A percentile compares a stretch with the other conserved stretches of the same genome.
phyloP scores from a whole-genome alignment of 2,888 invertebrate species.

The Tinea semifulvella region DNA sequence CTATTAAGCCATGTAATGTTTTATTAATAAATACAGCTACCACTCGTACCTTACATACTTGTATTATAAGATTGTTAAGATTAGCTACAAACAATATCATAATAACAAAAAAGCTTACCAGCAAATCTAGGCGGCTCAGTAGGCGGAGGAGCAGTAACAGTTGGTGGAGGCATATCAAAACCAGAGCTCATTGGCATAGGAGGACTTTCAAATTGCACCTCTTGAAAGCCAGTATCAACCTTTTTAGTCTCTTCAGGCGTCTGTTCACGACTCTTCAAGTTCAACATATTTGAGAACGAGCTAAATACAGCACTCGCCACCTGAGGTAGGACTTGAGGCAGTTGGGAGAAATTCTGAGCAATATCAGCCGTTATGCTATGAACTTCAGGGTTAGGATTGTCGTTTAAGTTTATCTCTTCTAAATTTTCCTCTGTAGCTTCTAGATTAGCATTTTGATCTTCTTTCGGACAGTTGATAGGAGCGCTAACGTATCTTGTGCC shows the following conservation, averaged over 20 bases:
- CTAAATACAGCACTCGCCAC: conserved; percentile 72
- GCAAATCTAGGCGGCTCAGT: conserved; percentile 35
- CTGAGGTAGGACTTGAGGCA: conserved; percentile 66
- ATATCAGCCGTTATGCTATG: conserved; percentile 56
- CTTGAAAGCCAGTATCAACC: conserved; percentile 19
- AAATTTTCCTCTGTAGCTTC: conserved; percentile 47
- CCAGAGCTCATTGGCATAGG: neutral
- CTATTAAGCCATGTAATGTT: no score
- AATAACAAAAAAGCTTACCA: conserved; percentile 45
- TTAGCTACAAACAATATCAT: no score
- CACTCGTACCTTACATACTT: no score
- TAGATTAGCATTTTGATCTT: conserved; percentile 59
- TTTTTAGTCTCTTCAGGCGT: conserved; percentile 26
- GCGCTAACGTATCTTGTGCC: conserved; percentile 55
- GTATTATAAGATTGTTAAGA: no score
- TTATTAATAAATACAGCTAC: no score
- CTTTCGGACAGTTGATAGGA: conserved; percentile 45
- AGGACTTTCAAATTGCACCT: conserved; percentile 25
- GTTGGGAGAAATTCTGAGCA: conserved; percentile 64
- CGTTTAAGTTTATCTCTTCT: conserved; percentile 51
- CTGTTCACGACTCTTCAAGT: conserved; percentile 42
- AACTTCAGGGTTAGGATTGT: conserved; percentile 31
- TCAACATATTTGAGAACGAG: conserved; percentile 66
- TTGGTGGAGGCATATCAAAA: neutral
- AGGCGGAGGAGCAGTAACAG: neutral